These are phyloP conservation scores for Megaustenia siamemsis DNA, from an alignment of 2,888 invertebrate genomes.

Conservation along the genomic window DNA sequence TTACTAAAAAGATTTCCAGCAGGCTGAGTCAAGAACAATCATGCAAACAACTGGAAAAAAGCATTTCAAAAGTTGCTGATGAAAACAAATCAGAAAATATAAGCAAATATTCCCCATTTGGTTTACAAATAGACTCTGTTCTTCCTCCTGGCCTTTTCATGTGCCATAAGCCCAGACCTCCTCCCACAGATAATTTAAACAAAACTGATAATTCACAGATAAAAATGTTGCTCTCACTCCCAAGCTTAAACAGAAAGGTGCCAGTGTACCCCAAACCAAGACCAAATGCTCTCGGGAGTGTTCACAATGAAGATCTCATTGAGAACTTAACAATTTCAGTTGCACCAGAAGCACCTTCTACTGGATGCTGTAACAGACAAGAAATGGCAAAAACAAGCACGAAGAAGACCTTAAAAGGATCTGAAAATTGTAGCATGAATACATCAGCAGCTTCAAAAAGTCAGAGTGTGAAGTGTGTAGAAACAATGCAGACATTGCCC, in stretches of 20 bases:
- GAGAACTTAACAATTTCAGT: background rate
- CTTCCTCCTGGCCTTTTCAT: background rate
- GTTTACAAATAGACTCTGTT: background rate
- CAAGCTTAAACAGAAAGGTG: background rate
- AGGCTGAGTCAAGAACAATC: background rate
- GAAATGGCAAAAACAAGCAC: background rate
- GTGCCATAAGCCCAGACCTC: background rate
- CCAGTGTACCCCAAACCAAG: constrained; percentile 29
- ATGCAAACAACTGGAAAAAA: background rate
- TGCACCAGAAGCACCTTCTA: background rate
- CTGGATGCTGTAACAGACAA: background rate
- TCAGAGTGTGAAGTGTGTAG: background rate
- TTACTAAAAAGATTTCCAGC: background rate
- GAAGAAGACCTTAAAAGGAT: background rate
- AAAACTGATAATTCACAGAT: background rate
- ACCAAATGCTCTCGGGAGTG: constrained; percentile 2
- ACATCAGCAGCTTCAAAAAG: background rate
- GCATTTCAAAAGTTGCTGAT: background rate
- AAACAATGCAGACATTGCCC: background rate
- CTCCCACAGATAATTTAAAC: background rate
- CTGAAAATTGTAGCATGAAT: background rate
- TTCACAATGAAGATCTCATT: background rate
- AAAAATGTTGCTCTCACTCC: background rate
- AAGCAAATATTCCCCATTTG: background rate
- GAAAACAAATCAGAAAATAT: background rate